Percentiles rank a stretch among this genome's conserved stretches.
Evolutionary conservation across 2,113 vertebrate genomes (phyloP).

Genomic region (Dryoscopus gambensis): DNA sequence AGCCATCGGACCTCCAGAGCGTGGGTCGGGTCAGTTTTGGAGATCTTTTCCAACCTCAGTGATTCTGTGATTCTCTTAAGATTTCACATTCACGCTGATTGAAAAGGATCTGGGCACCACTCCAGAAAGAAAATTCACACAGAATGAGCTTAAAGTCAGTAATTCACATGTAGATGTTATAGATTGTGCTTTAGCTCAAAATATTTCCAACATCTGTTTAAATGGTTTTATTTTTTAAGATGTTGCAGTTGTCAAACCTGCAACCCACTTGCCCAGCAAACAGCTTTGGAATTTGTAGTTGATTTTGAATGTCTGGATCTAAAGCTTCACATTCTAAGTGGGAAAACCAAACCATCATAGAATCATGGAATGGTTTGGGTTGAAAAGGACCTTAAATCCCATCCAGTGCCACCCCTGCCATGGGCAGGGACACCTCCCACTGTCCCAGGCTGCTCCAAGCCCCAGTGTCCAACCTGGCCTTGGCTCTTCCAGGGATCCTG

Average conservation of each 20-base stretch:
- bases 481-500: background rate
- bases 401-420: too few relatives aligned
- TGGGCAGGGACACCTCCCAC: background rate
- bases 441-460: background rate
- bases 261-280: background rate
- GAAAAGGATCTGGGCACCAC: background rate
- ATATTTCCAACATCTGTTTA: background rate
- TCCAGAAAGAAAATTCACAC: background rate
- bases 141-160: background rate
- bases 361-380: too few relatives aligned
- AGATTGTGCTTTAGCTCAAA: background rate
- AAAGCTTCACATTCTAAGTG: background rate
- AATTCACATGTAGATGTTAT: background rate
- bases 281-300: background rate
- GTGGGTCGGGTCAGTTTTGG: too few relatives aligned
- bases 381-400: fast-evolving
- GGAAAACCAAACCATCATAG: background rate
- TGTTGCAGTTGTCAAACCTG: background rate
- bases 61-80: background rate
- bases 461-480: background rate
- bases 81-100: background rate
- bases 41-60: background rate
- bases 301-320: background rate
- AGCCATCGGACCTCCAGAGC: too few relatives aligned
- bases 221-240: background rate